These are phyloP conservation scores for Abramis brama DNA, from an alignment of 2,113 vertebrate species.

Conservation along the genomic window DNA sequence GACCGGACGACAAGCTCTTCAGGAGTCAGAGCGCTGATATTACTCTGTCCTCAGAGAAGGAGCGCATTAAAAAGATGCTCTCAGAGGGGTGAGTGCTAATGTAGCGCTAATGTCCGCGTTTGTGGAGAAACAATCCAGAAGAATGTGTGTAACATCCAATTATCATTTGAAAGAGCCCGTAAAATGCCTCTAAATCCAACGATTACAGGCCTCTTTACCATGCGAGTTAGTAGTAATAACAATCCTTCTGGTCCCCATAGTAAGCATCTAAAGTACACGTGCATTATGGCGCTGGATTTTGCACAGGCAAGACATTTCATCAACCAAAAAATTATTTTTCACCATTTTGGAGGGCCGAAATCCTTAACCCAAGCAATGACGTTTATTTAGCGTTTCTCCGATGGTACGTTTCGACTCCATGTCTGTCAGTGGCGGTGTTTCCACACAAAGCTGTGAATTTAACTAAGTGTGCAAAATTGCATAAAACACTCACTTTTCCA, in stretches of 20 bases:
- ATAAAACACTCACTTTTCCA: too few relatives aligned
- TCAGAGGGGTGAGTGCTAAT: conserved; percentile 84
- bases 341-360: background rate
- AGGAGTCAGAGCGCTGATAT: conserved; percentile 93
- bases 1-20: conserved; percentile 93
- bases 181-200: background rate
- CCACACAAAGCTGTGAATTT: too few relatives aligned
- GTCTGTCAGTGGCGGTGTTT: background rate
- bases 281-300: background rate
- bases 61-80: conserved; percentile 96
- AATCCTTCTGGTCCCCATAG: background rate
- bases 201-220: background rate
- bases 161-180: background rate
- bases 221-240: background rate
- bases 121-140: too few relatives aligned
- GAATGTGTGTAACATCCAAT: background rate
- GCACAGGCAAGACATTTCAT: background rate
- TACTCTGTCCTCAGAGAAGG: conserved; percentile 86
- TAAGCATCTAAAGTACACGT: background rate
- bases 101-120: too few relatives aligned
- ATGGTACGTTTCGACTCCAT: too few relatives aligned
- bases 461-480: too few relatives aligned
- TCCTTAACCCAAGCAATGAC: background rate
- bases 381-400: background rate
- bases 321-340: too few relatives aligned